Evolutionary conservation across 2,113 vertebrate genomes (phyloP), one percentile per base, ranked within the genome.

Genomic region (Apistogramma diplotaenia): DNA sequence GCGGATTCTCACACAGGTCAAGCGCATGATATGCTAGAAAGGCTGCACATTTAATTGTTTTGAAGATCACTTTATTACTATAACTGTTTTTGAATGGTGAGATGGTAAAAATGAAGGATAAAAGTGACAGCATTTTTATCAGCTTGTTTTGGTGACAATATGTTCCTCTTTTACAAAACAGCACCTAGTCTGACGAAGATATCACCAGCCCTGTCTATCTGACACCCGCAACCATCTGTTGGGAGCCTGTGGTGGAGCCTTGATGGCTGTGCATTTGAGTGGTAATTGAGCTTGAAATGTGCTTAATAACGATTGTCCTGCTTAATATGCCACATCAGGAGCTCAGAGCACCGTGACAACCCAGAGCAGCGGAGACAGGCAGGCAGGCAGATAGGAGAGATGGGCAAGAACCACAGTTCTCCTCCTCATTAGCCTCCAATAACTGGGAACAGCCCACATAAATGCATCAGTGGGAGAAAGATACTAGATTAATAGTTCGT

Each of bases 241-340:
- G 84, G 90, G 89, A 93, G 82, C 87, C 75, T 43, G 65, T 72
- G 57, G 84, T 88, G 89, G 86, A 93, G 92, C 91, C 89, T 83
- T 89, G 92, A 94, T 92, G 90, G 92, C 90, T 90, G 88, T 88
- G 86, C 90, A 90, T 92, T 90, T 91, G 81, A 88, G 89, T 85
- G 92, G 90, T 94, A 95, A 95, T 94, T 94, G 93, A 93, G 93
- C 93, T 91, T 94, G 92, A 94, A 94, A 94, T 95, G 90, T 93
- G 92, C 93, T 94, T 94, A 94, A 94, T 93, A 92, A 92, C 79
- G 87, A 95, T 94, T 93, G 91, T 93, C 92, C 87, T 92, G 91
- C 89, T 84, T 92, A 93, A 94, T 93, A 90, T 75, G 86, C 87
- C 90, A 92, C 92, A 93, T 92, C 91, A 93, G 92, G 91, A 89